A percentile compares a stretch with the other conserved stretches of the same genome.
Conservation (phyloP, 2,797 vertebrate species). For the Ctenochaetus hawaiiensis region DNA sequence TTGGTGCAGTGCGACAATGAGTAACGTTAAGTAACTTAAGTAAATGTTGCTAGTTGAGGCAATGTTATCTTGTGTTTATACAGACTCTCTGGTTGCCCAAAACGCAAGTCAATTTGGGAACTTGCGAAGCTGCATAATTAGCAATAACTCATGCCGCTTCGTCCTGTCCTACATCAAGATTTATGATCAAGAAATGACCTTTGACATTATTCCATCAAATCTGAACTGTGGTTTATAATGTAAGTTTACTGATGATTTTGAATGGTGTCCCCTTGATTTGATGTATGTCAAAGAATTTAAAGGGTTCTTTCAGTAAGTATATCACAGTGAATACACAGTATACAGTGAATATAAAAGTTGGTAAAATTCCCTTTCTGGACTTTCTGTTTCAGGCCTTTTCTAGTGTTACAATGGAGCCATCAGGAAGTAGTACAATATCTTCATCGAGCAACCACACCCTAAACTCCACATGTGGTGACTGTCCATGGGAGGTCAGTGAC, state of each 20-base stretch:
- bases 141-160: background rate
- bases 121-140: background rate
- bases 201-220: background rate
- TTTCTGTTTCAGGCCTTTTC: constrained; percentile 50
- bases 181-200: background rate
- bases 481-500: constrained; percentile 85
- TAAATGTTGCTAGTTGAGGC: constrained; percentile 18
- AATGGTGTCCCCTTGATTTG: background rate
- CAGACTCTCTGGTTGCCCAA: background rate
- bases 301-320: too few species aligned
- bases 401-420: constrained; percentile 83
- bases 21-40: background rate
- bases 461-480: constrained; percentile 69
- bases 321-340: too few species aligned
- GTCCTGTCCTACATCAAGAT: background rate
- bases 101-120: too few species aligned
- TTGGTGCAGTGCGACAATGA: constrained; percentile 18
- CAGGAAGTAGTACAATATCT: constrained; percentile 52
- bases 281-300: background rate
- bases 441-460: constrained; percentile 71
- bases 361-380: background rate
- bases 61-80: background rate
- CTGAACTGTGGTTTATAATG: background rate
- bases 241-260: background rate
- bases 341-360: too few species aligned